Conservation (phyloP, 2,113 vertebrate species). For the Gallinago paraguaiae region DNA sequence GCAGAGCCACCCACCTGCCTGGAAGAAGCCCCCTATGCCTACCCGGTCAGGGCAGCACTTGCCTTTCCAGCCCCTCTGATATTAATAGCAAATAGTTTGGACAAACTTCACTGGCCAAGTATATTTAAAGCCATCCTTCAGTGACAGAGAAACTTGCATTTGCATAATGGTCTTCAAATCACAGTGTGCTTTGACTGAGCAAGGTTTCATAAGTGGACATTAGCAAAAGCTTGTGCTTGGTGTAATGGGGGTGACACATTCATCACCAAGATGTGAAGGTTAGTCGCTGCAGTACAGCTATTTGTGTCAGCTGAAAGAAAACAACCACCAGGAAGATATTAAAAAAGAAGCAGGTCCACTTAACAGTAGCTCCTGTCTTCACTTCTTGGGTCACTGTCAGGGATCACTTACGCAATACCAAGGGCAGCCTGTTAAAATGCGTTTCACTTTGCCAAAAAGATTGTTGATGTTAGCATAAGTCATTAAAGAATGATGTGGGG, state of each 20-base stretch:
- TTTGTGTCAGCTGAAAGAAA: background rate
- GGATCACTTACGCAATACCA: background rate
- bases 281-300: background rate
- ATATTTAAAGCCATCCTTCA: background rate
- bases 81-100: background rate
- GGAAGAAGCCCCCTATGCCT: background rate
- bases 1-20: background rate
- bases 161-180: slow-evolving; percentile 31
- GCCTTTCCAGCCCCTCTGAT: background rate
- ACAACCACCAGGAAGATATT: background rate
- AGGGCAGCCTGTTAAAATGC: background rate
- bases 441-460: background rate
- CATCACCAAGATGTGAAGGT: background rate
- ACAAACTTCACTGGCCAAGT: background rate
- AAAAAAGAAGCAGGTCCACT: background rate
- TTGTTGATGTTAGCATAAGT: background rate
- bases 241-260: background rate
- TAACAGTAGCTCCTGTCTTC: background rate
- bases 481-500: rapidly evolving
- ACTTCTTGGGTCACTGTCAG: background rate
- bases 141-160: background rate
- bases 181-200: background rate
- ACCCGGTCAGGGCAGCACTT: background rate
- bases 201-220: background rate
- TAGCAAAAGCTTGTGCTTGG: background rate